Percentiles rank a stretch among this genome's conserved stretches.
Conservation (phyloP, 2,888 invertebrate species). For the Brenthis daphne region DNA sequence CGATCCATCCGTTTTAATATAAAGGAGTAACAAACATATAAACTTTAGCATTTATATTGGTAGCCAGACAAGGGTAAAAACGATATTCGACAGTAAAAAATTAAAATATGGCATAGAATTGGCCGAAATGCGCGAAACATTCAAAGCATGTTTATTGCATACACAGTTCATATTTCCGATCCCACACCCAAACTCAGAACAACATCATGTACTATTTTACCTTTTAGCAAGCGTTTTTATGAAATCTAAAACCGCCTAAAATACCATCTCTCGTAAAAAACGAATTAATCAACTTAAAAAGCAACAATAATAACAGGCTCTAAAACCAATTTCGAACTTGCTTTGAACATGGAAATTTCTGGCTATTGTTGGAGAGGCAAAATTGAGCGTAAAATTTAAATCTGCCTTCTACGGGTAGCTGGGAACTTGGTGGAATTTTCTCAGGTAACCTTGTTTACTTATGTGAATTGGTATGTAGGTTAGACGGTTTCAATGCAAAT, state of each 20-base stretch:
- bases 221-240: background rate
- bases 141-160: too few relatives aligned
- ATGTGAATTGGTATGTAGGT: conserved; percentile 15
- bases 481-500: background rate
- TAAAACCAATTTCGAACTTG: conserved; percentile 37
- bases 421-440: conserved; percentile 31
- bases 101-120: too few relatives aligned
- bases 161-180: too few relatives aligned
- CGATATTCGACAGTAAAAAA: too few relatives aligned
- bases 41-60: too few relatives aligned
- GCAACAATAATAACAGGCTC: conserved; percentile 28
- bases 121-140: too few relatives aligned
- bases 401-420: conserved; percentile 27
- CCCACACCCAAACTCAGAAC: too few relatives aligned
- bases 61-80: too few relatives aligned
- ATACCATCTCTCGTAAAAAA: background rate
- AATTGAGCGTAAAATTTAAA: conserved; percentile 38
- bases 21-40: too few relatives aligned
- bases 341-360: conserved; percentile 37
- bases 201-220: too few relatives aligned
- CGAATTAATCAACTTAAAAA: conserved; percentile 28
- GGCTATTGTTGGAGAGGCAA: conserved; percentile 37
- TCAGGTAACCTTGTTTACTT: conserved; percentile 23
- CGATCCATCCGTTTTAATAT: too few relatives aligned
- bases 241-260: background rate